phyloP scores from a whole-genome alignment of 2,888 invertebrate genomes.

The Hypomecis atomaria region DNA sequence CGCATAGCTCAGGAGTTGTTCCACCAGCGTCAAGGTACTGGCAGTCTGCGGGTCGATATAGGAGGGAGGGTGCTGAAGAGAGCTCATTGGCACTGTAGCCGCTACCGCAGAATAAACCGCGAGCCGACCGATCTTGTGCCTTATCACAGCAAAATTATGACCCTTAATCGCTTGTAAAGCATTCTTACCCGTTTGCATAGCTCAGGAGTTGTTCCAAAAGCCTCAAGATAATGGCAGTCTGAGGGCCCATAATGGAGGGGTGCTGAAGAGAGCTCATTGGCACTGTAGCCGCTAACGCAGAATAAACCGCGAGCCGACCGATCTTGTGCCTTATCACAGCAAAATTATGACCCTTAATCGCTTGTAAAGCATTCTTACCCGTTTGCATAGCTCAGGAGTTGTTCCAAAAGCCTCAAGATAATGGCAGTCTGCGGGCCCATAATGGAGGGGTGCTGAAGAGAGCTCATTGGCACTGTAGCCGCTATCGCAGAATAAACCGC shows the following conservation, averaged over 20 bases:
- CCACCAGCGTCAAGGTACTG: conserved; percentile 50
- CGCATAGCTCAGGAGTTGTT: conserved; percentile 61
- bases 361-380: conserved; percentile 53
- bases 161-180: conserved; percentile 18
- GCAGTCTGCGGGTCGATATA: conserved; percentile 39
- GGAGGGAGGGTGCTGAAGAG: conserved; percentile 40
- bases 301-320: conserved; percentile 58
- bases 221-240: conserved; percentile 48
- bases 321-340: no score
- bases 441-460: conserved; percentile 39
- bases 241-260: neutral
- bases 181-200: conserved; percentile 66
- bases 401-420: conserved; percentile 52
- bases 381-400: conserved; percentile 65
- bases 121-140: conserved; percentile 47
- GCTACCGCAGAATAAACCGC: conserved; percentile 62
- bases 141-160: neutral
- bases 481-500: conserved; percentile 62
- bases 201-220: conserved; percentile 59
- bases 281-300: conserved; percentile 62
- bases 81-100: conserved; percentile 53
- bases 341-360: neutral
- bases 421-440: conserved; percentile 40
- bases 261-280: conserved; percentile 47
- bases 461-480: conserved; percentile 53